Conservation (phyloP, 2,113 vertebrate genomes). For the Cercopithecus mona region DNA sequence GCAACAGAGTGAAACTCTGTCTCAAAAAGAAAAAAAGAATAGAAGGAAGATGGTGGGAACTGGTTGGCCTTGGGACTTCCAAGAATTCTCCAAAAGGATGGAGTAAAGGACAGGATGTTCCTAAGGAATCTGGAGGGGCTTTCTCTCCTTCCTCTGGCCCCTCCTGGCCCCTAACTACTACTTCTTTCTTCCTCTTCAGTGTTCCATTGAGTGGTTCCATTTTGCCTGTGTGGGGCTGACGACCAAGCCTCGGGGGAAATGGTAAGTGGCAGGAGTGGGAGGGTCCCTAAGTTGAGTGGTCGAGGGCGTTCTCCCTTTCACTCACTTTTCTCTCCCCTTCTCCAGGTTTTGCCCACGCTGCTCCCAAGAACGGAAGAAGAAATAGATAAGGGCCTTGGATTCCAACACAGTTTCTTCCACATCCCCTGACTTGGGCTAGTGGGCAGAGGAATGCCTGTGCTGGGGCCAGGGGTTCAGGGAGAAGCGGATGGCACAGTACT, state of each 20-base stretch:
- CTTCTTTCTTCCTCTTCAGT: conserved; percentile 84
- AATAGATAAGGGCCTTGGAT: conserved; percentile 78
- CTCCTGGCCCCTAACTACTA: background rate
- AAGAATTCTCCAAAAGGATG: background rate
- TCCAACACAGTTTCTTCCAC: conserved; percentile 49
- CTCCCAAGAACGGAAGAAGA: conserved; percentile 91
- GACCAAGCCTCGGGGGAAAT: conserved; percentile 98
- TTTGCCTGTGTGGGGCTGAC: conserved; percentile 98
- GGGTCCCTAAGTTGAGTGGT: background rate
- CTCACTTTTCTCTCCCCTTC: background rate
- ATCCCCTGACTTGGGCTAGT: conserved; percentile 49
- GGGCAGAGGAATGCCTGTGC: conserved; percentile 56
- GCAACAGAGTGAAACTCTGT: no score
- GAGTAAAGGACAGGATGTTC: background rate
- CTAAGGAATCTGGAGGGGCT: background rate
- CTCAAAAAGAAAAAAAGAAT: background rate
- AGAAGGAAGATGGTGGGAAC: background rate
- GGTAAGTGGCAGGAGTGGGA: conserved; percentile 85
- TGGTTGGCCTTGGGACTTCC: background rate
- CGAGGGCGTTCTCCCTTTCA: background rate
- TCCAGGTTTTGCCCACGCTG: conserved; percentile 90
- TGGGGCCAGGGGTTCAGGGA: conserved; percentile 39
- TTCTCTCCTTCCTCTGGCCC: background rate
- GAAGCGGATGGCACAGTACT: background rate
- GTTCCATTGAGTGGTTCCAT: conserved; percentile 99